A percentile compares a stretch with the other conserved stretches of the same genome.
These are phyloP conservation scores for Brachynemurus nebulosus DNA, from an alignment of 2,888 invertebrate genomes.

Conservation along the genomic window DNA sequence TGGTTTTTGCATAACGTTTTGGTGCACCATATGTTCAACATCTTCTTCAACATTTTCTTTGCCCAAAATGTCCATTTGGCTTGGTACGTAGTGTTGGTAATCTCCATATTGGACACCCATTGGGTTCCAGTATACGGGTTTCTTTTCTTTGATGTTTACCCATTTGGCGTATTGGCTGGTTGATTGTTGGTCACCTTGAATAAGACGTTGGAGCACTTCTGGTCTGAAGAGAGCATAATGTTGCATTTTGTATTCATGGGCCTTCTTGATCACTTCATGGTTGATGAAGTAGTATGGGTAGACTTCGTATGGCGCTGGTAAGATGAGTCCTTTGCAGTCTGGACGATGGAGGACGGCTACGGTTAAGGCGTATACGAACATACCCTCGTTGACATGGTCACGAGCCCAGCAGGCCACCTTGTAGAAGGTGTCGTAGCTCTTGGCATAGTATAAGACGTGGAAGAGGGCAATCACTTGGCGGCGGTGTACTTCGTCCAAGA, in stretches of 20 bases:
- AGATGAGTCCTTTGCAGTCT: conserved; percentile 40
- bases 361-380: conserved; percentile 45
- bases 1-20: neutral
- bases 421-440: conserved; percentile 30
- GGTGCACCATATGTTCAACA: neutral
- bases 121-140: neutral
- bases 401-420: conserved; percentile 31
- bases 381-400: conserved; percentile 29
- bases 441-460: conserved; percentile 28
- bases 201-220: neutral
- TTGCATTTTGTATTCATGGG: conserved; percentile 34
- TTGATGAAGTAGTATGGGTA: conserved; percentile 50
- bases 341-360: conserved; percentile 43
- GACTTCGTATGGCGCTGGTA: conserved; percentile 56
- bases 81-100: neutral
- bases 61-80: neutral
- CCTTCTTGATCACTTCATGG: conserved; percentile 36
- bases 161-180: conserved; percentile 2
- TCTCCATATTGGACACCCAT: neutral
- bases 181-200: neutral
- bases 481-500: conserved; percentile 24
- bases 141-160: neutral
- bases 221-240: conserved; percentile 19
- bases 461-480: conserved; percentile 27
- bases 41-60: neutral